Conservation (phyloP, 2,797 vertebrate genomes). For the Lates japonicus region DNA sequence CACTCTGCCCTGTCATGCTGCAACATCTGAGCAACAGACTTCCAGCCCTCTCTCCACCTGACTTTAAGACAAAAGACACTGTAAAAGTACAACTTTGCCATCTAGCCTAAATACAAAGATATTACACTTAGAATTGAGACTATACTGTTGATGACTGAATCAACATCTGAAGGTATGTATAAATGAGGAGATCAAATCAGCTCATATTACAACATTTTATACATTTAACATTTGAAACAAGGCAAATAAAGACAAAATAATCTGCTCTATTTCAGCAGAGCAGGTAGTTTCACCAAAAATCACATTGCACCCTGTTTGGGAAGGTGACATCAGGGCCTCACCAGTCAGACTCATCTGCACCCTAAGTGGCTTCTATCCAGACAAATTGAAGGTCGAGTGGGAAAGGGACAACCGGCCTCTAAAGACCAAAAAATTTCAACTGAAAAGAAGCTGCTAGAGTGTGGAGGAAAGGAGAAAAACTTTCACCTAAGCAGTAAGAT, state of each 20-base stretch:
- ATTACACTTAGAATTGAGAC: constrained; percentile 34
- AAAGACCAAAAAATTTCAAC: fast-evolving
- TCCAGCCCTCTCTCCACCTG: constrained; percentile 32
- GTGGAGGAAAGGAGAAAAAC: fast-evolving
- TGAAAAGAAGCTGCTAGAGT: constrained; percentile 13
- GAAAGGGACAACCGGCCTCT: fast-evolving
- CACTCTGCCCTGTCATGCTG: constrained; percentile 59
- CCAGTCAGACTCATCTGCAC: constrained; percentile 73
- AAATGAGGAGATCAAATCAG: neutral
- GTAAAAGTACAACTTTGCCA: constrained; percentile 46
- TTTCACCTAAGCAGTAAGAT: constrained; percentile 69
- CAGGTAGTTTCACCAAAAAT: constrained; percentile 54
- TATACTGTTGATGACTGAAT: neutral
- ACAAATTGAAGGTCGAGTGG: constrained; percentile 65
- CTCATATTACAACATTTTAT: neutral
- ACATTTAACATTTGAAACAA: neutral
- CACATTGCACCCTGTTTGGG: constrained; percentile 63
- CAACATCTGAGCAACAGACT: constrained; percentile 63
- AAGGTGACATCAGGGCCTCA: constrained; percentile 23
- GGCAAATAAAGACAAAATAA: neutral
- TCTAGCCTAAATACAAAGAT: constrained; percentile 41
- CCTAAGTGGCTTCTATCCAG: constrained; percentile 66
- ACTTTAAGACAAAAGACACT: constrained; percentile 9
- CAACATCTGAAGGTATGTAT: constrained; percentile 60
- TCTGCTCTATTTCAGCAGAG: constrained; percentile 39